Evolutionary conservation across 2,888 invertebrate species (phyloP), one percentile per base, ranked within the genome.

Genomic region (Mythimna lalbum): DNA sequence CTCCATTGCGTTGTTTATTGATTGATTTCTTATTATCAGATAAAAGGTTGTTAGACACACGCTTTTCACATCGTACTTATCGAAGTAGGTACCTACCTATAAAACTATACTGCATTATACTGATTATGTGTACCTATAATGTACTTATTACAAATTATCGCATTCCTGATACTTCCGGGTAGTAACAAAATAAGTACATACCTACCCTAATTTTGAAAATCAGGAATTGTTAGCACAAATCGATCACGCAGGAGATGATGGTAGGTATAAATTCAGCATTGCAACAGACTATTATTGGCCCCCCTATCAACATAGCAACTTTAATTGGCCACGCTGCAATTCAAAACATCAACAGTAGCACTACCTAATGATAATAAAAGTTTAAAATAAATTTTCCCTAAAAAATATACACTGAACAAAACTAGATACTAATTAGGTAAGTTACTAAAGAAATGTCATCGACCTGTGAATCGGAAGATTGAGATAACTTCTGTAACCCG

Each of bases 401-500:
- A 31, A 57, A 33, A 47, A 27, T 7, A 9, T 21, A 1, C 27
- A 57, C 19, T 27, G 50, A 53, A 31, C 4, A 9, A 68, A 31
- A 19, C 14, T 69, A 55, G 21, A n/a, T 50, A 31, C 4, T 43
- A 62, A 39, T 4, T 65, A 43, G 63, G 43, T 43, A 57, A 33
- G 43, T 55, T 10, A 63, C 52, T 74, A 19, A 39, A 60, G 27
- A 72, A 68, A 83, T 85, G 85, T 86, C 85, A 80, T 78, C 76
- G 85, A 76, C 82, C 82, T 82, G 66, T 65, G 74, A 69, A 84
- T 80, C 74, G 73, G 47, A 69, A 81, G 76, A 81, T 84, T 62
- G 66, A 80, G 85, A 86, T 86, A 84, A 85, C 83, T 80, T 82
- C 67, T 85, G 67, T 85, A 86, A 85, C 85, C 84, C 76, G 81